Conservation (phyloP, 2,888 invertebrate genomes). For the Cloeon dipterum region DNA sequence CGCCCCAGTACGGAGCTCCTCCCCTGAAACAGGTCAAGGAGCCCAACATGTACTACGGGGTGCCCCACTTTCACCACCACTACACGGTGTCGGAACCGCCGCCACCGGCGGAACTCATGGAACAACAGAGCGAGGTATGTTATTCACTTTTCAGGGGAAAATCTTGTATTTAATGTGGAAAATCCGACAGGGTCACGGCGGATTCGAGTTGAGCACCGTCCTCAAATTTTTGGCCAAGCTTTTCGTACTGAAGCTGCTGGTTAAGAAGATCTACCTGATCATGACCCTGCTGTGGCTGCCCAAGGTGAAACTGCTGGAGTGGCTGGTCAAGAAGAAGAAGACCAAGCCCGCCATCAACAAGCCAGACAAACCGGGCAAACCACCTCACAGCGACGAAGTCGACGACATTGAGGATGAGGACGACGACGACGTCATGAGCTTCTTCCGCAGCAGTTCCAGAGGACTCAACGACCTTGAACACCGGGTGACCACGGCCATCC, state of each 20-base stretch:
- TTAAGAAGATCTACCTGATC: background rate
- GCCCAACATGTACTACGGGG: too few relatives aligned
- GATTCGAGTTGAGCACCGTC: background rate
- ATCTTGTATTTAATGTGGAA: too few relatives aligned
- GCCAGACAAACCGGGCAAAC: constrained; percentile 20
- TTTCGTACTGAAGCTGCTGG: background rate
- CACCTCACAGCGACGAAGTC: constrained; percentile 14
- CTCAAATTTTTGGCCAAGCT: background rate
- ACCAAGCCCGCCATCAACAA: constrained; percentile 14
- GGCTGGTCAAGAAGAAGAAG: constrained; percentile 3
- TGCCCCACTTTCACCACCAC: background rate
- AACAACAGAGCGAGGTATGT: too few relatives aligned
- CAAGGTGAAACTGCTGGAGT: background rate
- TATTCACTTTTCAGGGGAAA: too few relatives aligned
- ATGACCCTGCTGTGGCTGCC: background rate
- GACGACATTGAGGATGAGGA: constrained; percentile 20
- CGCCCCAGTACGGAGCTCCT: too few relatives aligned
- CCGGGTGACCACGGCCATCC: too few relatives aligned
- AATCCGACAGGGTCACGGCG: background rate
- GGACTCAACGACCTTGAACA: too few relatives aligned
- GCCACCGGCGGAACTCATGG: background rate
- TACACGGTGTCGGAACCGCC: background rate
- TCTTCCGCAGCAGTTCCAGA: too few relatives aligned
- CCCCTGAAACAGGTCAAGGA: too few relatives aligned
- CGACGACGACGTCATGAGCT: constrained; percentile 12